Percentiles rank a stretch among this genome's conserved stretches.
These are phyloP conservation scores for Rhinoderma darwinii DNA, from an alignment of 2,113 vertebrate genomes.

Conservation along the genomic window DNA sequence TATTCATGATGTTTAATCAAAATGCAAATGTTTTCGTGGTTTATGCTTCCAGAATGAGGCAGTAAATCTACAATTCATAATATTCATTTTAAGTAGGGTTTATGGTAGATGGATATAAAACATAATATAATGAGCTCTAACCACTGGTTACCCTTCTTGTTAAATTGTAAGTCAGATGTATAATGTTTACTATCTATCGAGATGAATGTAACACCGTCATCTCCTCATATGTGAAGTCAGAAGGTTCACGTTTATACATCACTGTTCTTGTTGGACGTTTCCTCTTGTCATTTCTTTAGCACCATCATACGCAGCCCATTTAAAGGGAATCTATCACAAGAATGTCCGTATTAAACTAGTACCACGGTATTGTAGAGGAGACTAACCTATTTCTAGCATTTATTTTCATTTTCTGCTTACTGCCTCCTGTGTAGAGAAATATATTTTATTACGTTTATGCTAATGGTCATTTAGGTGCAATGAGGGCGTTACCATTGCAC, in stretches of 20 bases:
- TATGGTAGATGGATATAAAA: background rate
- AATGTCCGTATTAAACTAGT: too few relatives aligned
- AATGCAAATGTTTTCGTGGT: slow-evolving; percentile 51
- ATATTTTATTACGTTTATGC: too few relatives aligned
- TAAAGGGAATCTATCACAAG: too few relatives aligned
- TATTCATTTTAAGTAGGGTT: background rate
- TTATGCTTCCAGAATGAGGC: slow-evolving; percentile 25
- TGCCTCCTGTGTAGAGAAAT: too few relatives aligned
- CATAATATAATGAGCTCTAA: background rate
- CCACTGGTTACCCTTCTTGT: background rate
- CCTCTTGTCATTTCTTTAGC: too few relatives aligned
- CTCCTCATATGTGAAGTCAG: background rate
- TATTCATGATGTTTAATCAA: slow-evolving; percentile 54
- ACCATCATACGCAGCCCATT: too few relatives aligned
- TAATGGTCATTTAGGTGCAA: too few relatives aligned
- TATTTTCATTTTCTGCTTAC: too few relatives aligned
- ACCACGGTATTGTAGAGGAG: too few relatives aligned
- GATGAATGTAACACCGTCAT: background rate
- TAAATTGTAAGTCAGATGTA: background rate
- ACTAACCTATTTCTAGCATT: too few relatives aligned
- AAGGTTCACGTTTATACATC: background rate
- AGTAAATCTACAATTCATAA: slow-evolving; percentile 32
- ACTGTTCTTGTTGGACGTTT: background rate
- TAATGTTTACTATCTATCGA: background rate
- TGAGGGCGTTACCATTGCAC: too few relatives aligned